A percentile compares a stretch with the other conserved stretches of the same genome.
phyloP scores from a whole-genome alignment of 2,888 invertebrate species.

The Ceriagrion tenellum region DNA sequence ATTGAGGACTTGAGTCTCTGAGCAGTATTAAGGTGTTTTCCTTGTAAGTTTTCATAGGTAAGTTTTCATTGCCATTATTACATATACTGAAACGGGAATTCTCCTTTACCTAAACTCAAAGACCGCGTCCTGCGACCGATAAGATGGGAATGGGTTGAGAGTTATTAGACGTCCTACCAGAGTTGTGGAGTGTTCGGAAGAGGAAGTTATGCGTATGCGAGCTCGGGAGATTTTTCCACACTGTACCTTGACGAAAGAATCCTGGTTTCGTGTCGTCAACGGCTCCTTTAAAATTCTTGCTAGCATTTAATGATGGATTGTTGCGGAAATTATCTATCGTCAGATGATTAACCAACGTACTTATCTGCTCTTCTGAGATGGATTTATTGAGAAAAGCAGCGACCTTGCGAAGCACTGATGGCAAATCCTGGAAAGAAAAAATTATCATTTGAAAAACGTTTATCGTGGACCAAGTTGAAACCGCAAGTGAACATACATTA shows the following conservation, averaged over 20 bases:
- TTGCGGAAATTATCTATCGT: constrained; percentile 90
- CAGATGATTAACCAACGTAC: constrained; percentile 85
- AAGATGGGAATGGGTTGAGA: not conserved
- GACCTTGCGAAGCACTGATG: constrained; percentile 75
- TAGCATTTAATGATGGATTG: constrained; percentile 89
- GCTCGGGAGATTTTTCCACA: not conserved
- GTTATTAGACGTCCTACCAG: not conserved
- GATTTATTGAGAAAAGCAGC: constrained; percentile 76
- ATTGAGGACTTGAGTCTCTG: too few relatives aligned
- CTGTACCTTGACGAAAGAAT: constrained; percentile 86
- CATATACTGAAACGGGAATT: too few relatives aligned
- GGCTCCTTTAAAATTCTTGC: constrained; percentile 83
- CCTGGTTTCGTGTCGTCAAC: constrained; percentile 81
- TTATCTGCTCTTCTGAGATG: constrained; percentile 80
- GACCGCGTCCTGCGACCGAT: too few relatives aligned
- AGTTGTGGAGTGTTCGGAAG: not conserved
- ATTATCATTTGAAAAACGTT: not conserved
- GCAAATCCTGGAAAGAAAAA: not conserved
- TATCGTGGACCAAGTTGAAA: too few relatives aligned
- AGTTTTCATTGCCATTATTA: too few relatives aligned
- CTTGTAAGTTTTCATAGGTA: too few relatives aligned
- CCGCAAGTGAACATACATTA: too few relatives aligned
- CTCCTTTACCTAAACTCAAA: too few relatives aligned
- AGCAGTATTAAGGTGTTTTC: too few relatives aligned
- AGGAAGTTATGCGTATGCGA: not conserved